Percentiles rank a stretch among this genome's conserved stretches.
phyloP scores from a whole-genome alignment of 2,113 vertebrate genomes.

The Cebus imitator region DNA sequence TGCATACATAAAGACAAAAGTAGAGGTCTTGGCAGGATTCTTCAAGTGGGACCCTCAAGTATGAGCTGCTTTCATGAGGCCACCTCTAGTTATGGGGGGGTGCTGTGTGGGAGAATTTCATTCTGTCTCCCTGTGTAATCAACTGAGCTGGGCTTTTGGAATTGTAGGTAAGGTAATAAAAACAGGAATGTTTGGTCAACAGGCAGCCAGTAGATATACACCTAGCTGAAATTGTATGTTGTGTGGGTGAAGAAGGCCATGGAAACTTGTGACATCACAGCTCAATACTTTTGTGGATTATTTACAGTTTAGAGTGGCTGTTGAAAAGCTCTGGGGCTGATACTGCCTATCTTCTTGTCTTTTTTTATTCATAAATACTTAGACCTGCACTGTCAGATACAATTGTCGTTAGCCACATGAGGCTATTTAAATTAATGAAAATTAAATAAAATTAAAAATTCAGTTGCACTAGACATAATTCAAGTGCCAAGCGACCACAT shows the following conservation, averaged over 20 bases:
- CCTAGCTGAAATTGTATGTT: background rate
- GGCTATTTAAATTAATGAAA: background rate
- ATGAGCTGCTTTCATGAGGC: background rate
- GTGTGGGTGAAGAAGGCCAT: constrained; percentile 28
- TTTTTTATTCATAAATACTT: constrained; percentile 44
- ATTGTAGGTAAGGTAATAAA: constrained; percentile 44
- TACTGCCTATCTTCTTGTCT: constrained; percentile 5
- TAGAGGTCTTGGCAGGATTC: background rate
- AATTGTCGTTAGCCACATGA: too few species aligned
- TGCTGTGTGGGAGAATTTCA: background rate
- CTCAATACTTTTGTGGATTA: constrained; percentile 61
- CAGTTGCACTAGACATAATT: background rate
- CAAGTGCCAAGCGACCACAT: background rate
- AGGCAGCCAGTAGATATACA: constrained; percentile 60
- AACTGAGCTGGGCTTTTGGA: background rate
- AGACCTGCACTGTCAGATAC: background rate
- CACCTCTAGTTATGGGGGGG: background rate
- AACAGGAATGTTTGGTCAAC: constrained; percentile 41
- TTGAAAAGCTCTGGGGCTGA: background rate
- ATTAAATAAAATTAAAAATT: background rate
- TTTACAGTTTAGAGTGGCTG: constrained; percentile 48
- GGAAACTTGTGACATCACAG: constrained; percentile 32
- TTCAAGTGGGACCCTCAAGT: background rate
- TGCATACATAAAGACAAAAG: background rate
- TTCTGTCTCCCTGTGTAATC: background rate